Base-by-base conservation (phyloP, 2,888 invertebrate species). In the Caenorhabditis sp. region DNA sequence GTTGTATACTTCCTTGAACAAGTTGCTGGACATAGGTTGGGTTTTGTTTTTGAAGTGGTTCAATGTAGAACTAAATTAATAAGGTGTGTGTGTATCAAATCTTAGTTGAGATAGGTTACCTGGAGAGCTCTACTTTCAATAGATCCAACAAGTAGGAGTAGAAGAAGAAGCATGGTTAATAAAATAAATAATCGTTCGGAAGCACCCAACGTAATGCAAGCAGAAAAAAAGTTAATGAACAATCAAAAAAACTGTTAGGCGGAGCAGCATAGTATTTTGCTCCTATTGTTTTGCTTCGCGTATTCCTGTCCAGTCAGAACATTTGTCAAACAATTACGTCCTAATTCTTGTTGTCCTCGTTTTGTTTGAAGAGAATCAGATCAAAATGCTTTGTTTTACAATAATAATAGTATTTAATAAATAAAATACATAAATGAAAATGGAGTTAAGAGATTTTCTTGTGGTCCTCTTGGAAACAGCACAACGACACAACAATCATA, bases 21-120 rank as follows among this genome's bases (percentile, higher is more conserved):
- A 81, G 60, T 66, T 81, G 81, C 62, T 74, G 71, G 57, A 79
- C 79, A 64, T 79, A 79, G n/a, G 81, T 77, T 31, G 81, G 79
- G 54, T 66, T 65, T 43, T 66, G 62, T 58, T 72, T 73, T 65
- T 80, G 77, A 24, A 63, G 65, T 43, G 79, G 81, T 54, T 81
- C 79, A 55, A 81, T 76, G 68, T 75, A 79, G 64, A 81, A 79
- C 81, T 78, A 54, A 67, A 78, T 69, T 36, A 36, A 36, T 36
- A 8, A 36, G 17, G 3, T 36, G 21, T 43, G 36, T 49, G 21
- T 57, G 12, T 51, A n/a, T n/a, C 4, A 51, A 50, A 62, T 12
- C 50, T n/a, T 8, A 51, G 21, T 51, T 62, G 58, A 64, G 66
- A 62, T 50, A 66, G 58, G 58, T 57, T n/a, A 37, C 37, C 62